Evolutionary conservation across 2,113 vertebrate genomes (phyloP), one percentile per base, ranked within the genome.

Genomic region (Phrynosoma blainvillii): DNA sequence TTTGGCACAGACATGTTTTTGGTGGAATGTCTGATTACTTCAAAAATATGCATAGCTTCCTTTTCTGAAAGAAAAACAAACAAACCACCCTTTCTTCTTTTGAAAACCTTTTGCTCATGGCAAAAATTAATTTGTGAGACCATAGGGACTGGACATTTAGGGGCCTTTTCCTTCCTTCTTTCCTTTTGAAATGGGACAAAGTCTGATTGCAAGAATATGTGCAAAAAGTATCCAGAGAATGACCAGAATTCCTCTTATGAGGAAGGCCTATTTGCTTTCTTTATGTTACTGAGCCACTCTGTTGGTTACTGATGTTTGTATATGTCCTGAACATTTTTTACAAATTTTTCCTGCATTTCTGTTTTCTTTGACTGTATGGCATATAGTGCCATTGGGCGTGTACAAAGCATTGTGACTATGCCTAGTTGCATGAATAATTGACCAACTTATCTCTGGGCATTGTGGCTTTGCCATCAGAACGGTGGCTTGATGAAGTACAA

Each of bases 401-500:
- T 36, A 47, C 82, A 65, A 66, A 42, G 32, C 21, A 47, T 40
- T 70, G 74, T 62, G 23, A 52, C 27, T 70, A 20, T n/a, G 65
- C 62, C 30, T 68, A 20, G 76, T 65, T 59, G 75, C 36, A 32
- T 54, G n/a, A n/a, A 70, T 79, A 56, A 70, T 79, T 25, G 47
- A 54, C 66, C 7, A 25, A 42, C 25, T 54, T 13, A 75, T 25
- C 59, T 16, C 62, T 40, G n/a, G 8, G 74, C 47, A 5, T 42
- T n/a, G 27, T 32, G 27, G 5, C 25, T 77, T 21, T 32, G 62
- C 6, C 42, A 83, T 74, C 36, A 79, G 56, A 86, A 81, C 7
- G 20, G 9, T 62, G 13, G 7, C 36, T 56, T 84, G 68, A 77
- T 82, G 92, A 83, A 89, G 18, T 79, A 87, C 66, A 87, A 54